phyloP scores from a whole-genome alignment of 30 jellyfish, hydroid and myxozoan species.

The Phacellophora camtschatica region DNA sequence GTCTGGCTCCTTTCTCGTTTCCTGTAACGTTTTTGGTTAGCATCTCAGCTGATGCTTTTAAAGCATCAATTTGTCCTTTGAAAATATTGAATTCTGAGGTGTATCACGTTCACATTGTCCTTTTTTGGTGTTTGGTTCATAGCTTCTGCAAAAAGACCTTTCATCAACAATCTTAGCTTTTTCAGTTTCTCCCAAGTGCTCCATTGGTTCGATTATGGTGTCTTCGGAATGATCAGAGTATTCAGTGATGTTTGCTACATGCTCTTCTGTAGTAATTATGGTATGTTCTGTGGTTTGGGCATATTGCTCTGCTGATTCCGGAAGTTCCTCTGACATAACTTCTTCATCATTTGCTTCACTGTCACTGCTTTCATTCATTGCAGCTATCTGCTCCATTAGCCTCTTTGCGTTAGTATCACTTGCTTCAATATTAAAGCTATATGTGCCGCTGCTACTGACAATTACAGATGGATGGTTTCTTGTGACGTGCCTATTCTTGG shows the following conservation, averaged over 20 bases:
- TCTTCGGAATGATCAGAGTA: neutral
- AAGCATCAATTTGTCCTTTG: neutral
- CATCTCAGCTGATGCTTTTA: neutral
- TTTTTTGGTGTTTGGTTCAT: neutral
- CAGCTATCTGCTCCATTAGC: neutral
- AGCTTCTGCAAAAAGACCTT: neutral
- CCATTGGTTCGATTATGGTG: neutral
- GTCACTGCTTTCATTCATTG: neutral
- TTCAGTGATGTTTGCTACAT: neutral
- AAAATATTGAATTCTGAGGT: neutral
- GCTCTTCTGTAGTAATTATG: neutral
- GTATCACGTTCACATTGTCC: neutral
- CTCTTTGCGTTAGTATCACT: neutral
- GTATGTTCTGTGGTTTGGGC: neutral
- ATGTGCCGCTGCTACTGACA: neutral
- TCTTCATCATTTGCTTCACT: neutral
- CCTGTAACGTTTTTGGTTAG: neutral
- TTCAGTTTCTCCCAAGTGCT: neutral
- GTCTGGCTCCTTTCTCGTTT: neutral
- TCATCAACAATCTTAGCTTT: neutral
- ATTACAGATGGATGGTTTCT: constrained; percentile 7
- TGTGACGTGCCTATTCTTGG: neutral
- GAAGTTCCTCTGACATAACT: neutral
- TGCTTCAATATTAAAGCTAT: neutral
- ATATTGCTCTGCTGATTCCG: neutral